These are phyloP conservation scores for Druon quercuslanigerum DNA, from an alignment of 1,140 invertebrate species.

Conservation along the genomic window DNA sequence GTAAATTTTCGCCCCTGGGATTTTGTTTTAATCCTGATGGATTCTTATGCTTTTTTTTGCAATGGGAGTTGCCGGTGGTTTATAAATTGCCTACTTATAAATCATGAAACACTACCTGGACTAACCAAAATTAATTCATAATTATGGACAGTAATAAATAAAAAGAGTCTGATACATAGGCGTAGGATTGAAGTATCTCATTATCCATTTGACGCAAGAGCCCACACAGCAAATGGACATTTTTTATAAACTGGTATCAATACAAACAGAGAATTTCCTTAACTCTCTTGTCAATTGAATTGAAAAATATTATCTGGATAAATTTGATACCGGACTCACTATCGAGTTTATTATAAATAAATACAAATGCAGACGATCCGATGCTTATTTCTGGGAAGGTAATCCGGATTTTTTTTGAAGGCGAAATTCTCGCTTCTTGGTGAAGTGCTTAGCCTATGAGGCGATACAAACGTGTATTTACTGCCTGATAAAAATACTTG, in stretches of 20 bases:
- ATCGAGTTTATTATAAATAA: constrained; percentile 27
- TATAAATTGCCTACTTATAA: too few species aligned
- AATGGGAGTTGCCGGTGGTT: too few species aligned
- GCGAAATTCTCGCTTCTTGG: constrained; percentile 25
- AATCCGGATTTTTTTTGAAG: not conserved
- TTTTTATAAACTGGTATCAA: constrained; percentile 20
- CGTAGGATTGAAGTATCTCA: too few species aligned
- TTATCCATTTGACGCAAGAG: not conserved
- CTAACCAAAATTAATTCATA: too few species aligned
- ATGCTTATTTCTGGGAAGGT: not conserved
- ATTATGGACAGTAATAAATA: too few species aligned
- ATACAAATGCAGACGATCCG: not conserved
- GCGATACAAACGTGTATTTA: constrained; percentile 30
- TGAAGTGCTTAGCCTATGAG: constrained; percentile 15
- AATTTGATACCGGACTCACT: not conserved
- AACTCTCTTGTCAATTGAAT: not conserved
- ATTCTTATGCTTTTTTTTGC: too few species aligned
- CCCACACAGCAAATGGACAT: not conserved
- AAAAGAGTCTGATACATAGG: too few species aligned
- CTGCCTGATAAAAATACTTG: constrained; percentile 24
- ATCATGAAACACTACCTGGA: too few species aligned
- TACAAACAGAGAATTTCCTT: not conserved
- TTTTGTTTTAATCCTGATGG: too few species aligned
- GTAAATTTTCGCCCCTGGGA: too few species aligned
- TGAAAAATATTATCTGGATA: constrained; percentile 14